These are phyloP conservation scores for Auanema sp. DNA, from an alignment of 2,888 invertebrate genomes.

Conservation along the genomic window DNA sequence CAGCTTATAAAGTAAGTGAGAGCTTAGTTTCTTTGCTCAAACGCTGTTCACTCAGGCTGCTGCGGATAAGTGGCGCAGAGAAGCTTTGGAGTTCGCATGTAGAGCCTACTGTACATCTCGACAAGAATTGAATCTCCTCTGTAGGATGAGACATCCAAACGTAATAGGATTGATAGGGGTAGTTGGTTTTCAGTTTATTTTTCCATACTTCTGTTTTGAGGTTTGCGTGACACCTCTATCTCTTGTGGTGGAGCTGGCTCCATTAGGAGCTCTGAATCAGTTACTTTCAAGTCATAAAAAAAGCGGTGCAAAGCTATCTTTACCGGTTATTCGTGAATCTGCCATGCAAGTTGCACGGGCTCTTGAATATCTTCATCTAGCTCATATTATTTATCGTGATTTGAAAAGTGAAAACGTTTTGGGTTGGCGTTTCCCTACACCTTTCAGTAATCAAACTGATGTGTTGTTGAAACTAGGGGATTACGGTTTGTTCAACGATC, in stretches of 20 bases:
- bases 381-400: conserved; percentile 82
- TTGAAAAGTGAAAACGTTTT: conserved; percentile 91
- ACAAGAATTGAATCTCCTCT: conserved; percentile 81
- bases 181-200: background rate
- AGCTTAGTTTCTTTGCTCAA: background rate
- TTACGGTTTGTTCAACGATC: conserved; percentile 72
- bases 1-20: conserved; percentile 71
- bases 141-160: conserved; percentile 83
- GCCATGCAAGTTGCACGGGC: conserved; percentile 89
- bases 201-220: conserved; percentile 63
- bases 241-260: conserved; percentile 85
- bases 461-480: conserved; percentile 85
- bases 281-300: conserved; percentile 82
- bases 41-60: conserved; percentile 71
- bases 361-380: conserved; percentile 89
- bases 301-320: conserved; percentile 80
- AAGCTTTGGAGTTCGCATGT: conserved; percentile 86
- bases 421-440: conserved; percentile 91
- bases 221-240: conserved; percentile 86
- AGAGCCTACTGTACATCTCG: conserved; percentile 91
- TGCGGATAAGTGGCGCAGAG: conserved; percentile 86
- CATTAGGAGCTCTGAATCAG: conserved; percentile 84
- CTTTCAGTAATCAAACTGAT: conserved; percentile 68
- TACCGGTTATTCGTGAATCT: conserved; percentile 80
- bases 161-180: conserved; percentile 80